Conservation (phyloP, 1,140 invertebrate species). For the Zaprionus lachaisei region DNA sequence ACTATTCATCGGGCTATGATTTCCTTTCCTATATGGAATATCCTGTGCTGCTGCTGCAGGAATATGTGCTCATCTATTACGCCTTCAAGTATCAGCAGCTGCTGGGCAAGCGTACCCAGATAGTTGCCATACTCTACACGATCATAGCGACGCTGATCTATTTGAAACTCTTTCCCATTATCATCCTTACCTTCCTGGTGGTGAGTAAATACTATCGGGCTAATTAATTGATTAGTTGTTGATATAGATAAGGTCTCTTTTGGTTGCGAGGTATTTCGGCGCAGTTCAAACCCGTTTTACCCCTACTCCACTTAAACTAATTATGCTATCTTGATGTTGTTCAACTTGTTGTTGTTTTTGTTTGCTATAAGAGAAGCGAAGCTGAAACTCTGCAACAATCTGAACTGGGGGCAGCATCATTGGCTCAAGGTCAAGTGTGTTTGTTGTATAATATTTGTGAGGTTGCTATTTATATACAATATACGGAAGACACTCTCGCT, state of each 20-base stretch:
- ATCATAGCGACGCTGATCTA: slow-evolving; percentile 85
- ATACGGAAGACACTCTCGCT: slow-evolving; percentile 17
- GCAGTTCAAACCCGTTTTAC: slow-evolving; percentile 51
- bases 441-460: slow-evolving; percentile 73
- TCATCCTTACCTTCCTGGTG: slow-evolving; percentile 86
- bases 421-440: slow-evolving; percentile 58
- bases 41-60: slow-evolving; percentile 88
- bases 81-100: slow-evolving; percentile 87
- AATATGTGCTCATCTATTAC: slow-evolving; percentile 87
- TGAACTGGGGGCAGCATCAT: slow-evolving; percentile 49
- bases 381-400: slow-evolving; percentile 4
- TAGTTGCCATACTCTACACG: slow-evolving; percentile 85
- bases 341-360: slow-evolving; percentile 48
- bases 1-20: slow-evolving; percentile 88
- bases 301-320: slow-evolving; percentile 33
- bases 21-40: slow-evolving; percentile 89
- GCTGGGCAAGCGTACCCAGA: slow-evolving; percentile 85
- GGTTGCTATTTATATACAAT: slow-evolving; percentile 60
- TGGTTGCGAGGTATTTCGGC: not conserved
- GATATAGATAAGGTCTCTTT: slow-evolving; percentile 41
- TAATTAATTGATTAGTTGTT: slow-evolving; percentile 47
- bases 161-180: slow-evolving; percentile 86
- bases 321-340: slow-evolving; percentile 34
- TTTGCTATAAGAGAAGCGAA: not conserved
- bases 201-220: slow-evolving; percentile 85